A percentile compares a stretch with the other conserved stretches of the same genome.
Evolutionary conservation across 2,888 invertebrate species (phyloP).

Genomic region (Stramonita haemastoma): DNA sequence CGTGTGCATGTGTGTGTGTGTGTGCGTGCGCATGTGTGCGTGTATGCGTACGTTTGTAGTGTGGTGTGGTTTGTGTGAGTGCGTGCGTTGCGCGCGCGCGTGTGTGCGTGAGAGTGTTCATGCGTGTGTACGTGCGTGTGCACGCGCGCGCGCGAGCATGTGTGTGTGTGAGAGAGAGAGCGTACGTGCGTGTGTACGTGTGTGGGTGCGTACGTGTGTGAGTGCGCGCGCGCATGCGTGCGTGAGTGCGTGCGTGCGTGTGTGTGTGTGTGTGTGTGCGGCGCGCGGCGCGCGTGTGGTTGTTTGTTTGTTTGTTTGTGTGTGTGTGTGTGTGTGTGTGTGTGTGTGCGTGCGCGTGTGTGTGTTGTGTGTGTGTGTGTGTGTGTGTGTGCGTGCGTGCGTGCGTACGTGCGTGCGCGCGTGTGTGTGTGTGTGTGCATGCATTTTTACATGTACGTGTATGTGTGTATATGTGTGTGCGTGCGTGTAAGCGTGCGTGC

Average conservation of each 20-base stretch:
- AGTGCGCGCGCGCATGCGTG: neutral
- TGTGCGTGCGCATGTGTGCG: neutral
- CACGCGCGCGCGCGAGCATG: neutral
- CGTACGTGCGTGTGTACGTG: too few relatives aligned
- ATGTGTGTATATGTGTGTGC: neutral
- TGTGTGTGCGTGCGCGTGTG: too few relatives aligned
- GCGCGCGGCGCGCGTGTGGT: neutral
- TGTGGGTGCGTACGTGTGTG: too few relatives aligned
- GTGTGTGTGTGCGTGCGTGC: neutral
- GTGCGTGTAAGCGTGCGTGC: neutral
- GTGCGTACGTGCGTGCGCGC: neutral
- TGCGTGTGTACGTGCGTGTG: neutral
- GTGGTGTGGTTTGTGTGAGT: too few relatives aligned
- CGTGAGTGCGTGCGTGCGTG: too few relatives aligned
- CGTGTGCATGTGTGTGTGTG: conserved; percentile 10
- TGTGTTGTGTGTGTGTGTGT: too few relatives aligned
- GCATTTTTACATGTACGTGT: neutral
- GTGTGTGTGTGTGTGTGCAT: neutral
- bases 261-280: too few relatives aligned
- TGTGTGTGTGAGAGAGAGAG: neutral
- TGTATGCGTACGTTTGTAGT: too few relatives aligned
- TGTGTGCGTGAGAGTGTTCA: neutral
- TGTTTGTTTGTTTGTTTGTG: neutral
- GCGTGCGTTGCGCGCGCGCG: neutral
- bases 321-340: neutral